Evolutionary conservation across 2,113 vertebrate species (phyloP).

Genomic region (Callipepla squamata): DNA sequence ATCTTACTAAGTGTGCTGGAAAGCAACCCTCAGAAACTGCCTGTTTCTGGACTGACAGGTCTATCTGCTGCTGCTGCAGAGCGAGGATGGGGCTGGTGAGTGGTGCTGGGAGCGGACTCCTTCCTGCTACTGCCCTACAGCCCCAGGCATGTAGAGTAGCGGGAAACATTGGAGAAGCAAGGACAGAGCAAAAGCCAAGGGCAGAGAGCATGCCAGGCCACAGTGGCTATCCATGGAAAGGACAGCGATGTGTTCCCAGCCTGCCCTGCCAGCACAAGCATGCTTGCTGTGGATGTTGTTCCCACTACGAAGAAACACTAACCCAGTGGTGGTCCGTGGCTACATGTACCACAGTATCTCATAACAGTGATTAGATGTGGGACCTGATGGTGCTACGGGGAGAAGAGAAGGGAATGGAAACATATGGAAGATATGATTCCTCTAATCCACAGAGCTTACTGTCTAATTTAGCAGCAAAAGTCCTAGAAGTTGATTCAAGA

Average conservation of each 20-base stretch:
- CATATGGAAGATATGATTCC: neutral
- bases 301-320: neutral
- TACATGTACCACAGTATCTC: neutral
- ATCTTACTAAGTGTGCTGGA: constrained; percentile 48
- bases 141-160: neutral
- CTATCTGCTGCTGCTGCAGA: neutral
- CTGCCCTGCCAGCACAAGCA: neutral
- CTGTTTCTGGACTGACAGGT: constrained; percentile 36
- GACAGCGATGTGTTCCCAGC: neutral
- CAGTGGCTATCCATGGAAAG: neutral
- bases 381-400: constrained; percentile 1
- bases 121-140: neutral
- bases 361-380: constrained; percentile 19
- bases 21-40: constrained; percentile 37
- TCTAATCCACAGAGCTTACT: constrained; percentile 40
- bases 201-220: neutral
- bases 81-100: neutral
- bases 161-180: neutral
- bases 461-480: constrained; percentile 53
- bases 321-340: neutral
- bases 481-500: constrained; percentile 4
- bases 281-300: neutral
- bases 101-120: neutral
- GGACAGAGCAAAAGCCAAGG: neutral
- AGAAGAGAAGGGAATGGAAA: constrained; percentile 12